phyloP scores from a whole-genome alignment of 2,797 vertebrate species.

The Tamandua tetradactyla region DNA sequence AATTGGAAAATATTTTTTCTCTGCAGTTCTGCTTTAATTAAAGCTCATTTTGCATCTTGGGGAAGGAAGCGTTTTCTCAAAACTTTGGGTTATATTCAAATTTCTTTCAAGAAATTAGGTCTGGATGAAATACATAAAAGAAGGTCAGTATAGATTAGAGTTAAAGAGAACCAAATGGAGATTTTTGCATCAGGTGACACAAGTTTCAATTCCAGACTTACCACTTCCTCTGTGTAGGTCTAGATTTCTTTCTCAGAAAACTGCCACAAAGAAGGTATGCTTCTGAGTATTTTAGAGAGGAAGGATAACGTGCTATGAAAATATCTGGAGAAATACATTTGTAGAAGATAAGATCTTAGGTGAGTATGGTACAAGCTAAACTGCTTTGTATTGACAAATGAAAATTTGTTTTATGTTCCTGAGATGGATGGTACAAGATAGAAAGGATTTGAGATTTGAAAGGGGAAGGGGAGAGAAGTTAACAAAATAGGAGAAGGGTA shows the following conservation, averaged over 20 bases:
- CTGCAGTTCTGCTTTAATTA: conserved; percentile 72
- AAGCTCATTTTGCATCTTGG: conserved; percentile 72
- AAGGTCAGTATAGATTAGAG: background rate
- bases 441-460: background rate
- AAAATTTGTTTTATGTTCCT: background rate
- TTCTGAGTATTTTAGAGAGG: background rate
- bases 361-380: background rate
- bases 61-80: conserved; percentile 32
- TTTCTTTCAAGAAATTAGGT: background rate
- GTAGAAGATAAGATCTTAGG: background rate
- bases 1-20: conserved; percentile 66
- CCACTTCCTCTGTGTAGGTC: background rate
- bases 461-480: background rate
- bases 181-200: background rate
- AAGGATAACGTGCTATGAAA: background rate
- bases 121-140: background rate
- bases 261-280: background rate
- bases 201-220: background rate
- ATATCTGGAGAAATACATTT: background rate
- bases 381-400: background rate
- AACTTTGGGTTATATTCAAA: conserved; percentile 54
- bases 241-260: background rate
- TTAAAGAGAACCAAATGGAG: background rate
- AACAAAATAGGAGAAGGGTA: background rate
- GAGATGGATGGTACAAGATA: background rate